Evolutionary conservation across 2,113 vertebrate genomes (phyloP).

Genomic region (Chascanopsetta lugubris): DNA sequence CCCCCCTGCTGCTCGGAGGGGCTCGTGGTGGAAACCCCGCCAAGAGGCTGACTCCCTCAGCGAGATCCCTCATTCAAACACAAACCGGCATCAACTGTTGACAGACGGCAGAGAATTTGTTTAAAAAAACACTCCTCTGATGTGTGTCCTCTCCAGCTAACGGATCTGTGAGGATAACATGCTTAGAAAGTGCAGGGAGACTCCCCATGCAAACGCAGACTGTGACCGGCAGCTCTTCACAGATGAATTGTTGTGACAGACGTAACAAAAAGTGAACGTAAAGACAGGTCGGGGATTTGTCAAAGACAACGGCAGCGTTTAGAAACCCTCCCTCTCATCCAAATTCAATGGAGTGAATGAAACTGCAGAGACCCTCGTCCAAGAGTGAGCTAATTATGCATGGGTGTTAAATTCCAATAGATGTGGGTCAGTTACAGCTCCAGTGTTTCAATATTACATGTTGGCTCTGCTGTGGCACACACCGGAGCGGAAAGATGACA

Average conservation of each 20-base stretch:
- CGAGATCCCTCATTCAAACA: conserved; percentile 36
- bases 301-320: not conserved
- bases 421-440: conserved; percentile 12
- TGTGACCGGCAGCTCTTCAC: conserved; percentile 3
- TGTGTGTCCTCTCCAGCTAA: conserved; percentile 10
- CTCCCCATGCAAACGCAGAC: conserved; percentile 25
- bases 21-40: conserved; percentile 26
- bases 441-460: conserved; percentile 5
- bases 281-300: not conserved
- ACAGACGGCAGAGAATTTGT: conserved; percentile 29
- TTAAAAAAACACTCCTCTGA: conserved; percentile 25
- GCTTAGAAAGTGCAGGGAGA: conserved; percentile 12
- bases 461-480: conserved; percentile 8
- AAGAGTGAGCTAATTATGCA: conserved; percentile 12
- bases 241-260: not conserved
- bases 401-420: conserved; percentile 14
- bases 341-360: conserved; percentile 4
- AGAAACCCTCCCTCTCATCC: not conserved
- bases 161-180: conserved; percentile 19
- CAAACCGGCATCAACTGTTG: conserved; percentile 32
- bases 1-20: conserved; percentile 35
- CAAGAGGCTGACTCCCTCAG: conserved; percentile 6
- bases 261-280: not conserved
- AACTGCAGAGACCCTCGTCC: conserved; percentile 2
- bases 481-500: not conserved